A percentile compares a stretch with the other conserved stretches of the same genome.
phyloP scores from a whole-genome alignment of 2,888 invertebrate genomes.

The Acronicta aceris region DNA sequence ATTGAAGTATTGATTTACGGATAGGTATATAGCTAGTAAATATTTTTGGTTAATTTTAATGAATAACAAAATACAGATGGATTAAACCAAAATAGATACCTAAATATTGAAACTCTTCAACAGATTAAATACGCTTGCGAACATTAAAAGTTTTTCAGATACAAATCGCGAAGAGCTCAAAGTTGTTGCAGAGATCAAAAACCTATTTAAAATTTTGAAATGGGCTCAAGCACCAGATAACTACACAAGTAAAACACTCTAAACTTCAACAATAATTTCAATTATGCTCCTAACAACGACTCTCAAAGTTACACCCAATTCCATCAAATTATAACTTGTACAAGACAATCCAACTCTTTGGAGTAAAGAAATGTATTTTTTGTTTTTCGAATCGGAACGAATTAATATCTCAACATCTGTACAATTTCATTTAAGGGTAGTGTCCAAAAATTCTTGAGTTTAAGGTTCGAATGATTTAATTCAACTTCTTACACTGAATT shows the following conservation, averaged over 20 bases:
- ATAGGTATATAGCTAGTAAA: too few species aligned
- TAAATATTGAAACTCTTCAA: slow-evolving; percentile 2
- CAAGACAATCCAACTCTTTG: slow-evolving; percentile 59
- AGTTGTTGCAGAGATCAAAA: slow-evolving; percentile 49
- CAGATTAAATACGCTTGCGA: slow-evolving; percentile 28
- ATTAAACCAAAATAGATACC: too few species aligned
- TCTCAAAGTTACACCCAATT: slow-evolving; percentile 54
- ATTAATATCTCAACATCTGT: slow-evolving; percentile 72
- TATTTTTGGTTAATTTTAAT: too few species aligned
- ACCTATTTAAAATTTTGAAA: slow-evolving; percentile 56
- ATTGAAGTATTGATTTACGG: slow-evolving; percentile 37
- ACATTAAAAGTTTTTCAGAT: slow-evolving; percentile 42
- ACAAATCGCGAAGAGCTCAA: slow-evolving; percentile 38
- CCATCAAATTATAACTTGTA: slow-evolving; percentile 62
- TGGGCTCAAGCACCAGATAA: slow-evolving; percentile 52
- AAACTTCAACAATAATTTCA: slow-evolving; percentile 61
- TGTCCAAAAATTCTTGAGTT: slow-evolving; percentile 68
- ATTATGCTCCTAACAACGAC: slow-evolving; percentile 55
- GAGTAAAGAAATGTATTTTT: slow-evolving; percentile 61
- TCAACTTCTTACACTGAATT: slow-evolving; percentile 82
- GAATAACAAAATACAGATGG: not conserved
- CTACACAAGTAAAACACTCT: slow-evolving; percentile 58
- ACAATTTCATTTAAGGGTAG: slow-evolving; percentile 67
- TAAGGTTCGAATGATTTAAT: slow-evolving; percentile 80
- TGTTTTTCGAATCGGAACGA: slow-evolving; percentile 63